Conservation (phyloP, 2,113 vertebrate genomes). For the Paraplagusia blochii region DNA sequence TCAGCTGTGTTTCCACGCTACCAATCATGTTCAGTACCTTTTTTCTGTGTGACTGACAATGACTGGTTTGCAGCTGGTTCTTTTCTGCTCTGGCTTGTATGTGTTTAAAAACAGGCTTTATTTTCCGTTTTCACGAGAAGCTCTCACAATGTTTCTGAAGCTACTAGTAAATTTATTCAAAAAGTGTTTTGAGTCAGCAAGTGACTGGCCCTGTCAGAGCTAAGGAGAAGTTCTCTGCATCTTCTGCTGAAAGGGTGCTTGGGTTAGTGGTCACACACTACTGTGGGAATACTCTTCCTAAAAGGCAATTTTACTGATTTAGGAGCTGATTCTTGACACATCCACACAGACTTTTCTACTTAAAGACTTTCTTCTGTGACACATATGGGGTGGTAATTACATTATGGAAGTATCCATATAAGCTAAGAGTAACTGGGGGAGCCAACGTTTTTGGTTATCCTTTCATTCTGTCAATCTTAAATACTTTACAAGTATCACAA, state of each 20-base stretch:
- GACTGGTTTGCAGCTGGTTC: no score
- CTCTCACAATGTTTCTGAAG: conserved; percentile 51
- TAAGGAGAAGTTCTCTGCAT: conserved; percentile 54
- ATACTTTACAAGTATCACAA: no score
- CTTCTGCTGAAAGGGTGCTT: conserved; percentile 64
- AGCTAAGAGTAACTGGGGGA: no score
- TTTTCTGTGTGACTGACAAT: no score
- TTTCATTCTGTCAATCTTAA: no score
- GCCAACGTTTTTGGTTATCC: no score
- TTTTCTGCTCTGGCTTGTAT: no score
- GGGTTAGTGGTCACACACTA: conserved; percentile 49
- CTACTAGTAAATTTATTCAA: conserved; percentile 55
- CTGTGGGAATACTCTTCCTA: conserved; percentile 59
- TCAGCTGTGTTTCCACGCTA: no score
- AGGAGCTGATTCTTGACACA: conserved; percentile 38
- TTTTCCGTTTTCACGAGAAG: no score
- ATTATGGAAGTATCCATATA: conserved; percentile 36
- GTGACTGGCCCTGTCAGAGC: conserved; percentile 69
- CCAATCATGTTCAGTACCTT: no score
- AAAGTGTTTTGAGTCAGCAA: conserved; percentile 56
- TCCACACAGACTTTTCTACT: conserved; percentile 25
- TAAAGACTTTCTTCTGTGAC: conserved; percentile 29
- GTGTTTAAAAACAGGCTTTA: no score
- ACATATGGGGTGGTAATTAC: conserved; percentile 28
- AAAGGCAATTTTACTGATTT: conserved; percentile 60